A percentile compares a stretch with the other conserved stretches of the same genome.
Evolutionary conservation across 2,888 invertebrate species (phyloP).

Genomic region (Andrena bucephala): DNA sequence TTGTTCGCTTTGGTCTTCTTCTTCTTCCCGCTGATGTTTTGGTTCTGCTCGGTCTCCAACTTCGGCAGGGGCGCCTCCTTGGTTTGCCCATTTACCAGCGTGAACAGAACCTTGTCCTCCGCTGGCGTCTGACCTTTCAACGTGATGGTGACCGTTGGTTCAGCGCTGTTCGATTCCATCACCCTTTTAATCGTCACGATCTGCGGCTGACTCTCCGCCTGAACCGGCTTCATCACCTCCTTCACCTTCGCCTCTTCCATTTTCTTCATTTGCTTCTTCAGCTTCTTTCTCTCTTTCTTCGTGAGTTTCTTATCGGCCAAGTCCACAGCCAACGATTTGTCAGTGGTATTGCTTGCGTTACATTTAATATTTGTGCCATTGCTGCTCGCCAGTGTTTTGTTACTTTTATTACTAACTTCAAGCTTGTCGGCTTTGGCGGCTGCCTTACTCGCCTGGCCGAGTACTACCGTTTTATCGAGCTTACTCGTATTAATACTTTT

Average conservation of each 20-base stretch:
- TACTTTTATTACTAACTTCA: constrained; percentile 58
- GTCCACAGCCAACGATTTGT: constrained; percentile 60
- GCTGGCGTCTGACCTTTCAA: constrained; percentile 91
- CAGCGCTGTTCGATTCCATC: constrained; percentile 88
- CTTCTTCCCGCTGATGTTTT: constrained; percentile 76
- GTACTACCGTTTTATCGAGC: constrained; percentile 49
- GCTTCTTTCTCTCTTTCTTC: constrained; percentile 82
- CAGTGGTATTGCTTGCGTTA: constrained; percentile 24
- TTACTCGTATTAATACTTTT: constrained; percentile 65
- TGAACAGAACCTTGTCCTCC: constrained; percentile 91
- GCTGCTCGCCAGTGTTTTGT: constrained; percentile 37
- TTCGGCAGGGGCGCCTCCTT: constrained; percentile 75
- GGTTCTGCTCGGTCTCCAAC: constrained; percentile 72
- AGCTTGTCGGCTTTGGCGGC: constrained; percentile 65
- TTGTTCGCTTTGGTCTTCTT: constrained; percentile 79
- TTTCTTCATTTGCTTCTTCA: constrained; percentile 82
- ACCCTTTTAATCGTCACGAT: constrained; percentile 90
- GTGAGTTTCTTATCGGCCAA: constrained; percentile 79
- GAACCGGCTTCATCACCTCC: constrained; percentile 68
- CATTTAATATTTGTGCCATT: constrained; percentile 51
- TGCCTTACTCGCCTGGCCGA: constrained; percentile 58
- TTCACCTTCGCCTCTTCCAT: constrained; percentile 80
- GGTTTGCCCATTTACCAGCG: constrained; percentile 88
- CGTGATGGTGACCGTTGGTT: constrained; percentile 92
- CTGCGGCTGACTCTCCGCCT: constrained; percentile 78